Evolutionary conservation across 2,888 invertebrate species (phyloP).

Genomic region (Lucinisca nassula): DNA sequence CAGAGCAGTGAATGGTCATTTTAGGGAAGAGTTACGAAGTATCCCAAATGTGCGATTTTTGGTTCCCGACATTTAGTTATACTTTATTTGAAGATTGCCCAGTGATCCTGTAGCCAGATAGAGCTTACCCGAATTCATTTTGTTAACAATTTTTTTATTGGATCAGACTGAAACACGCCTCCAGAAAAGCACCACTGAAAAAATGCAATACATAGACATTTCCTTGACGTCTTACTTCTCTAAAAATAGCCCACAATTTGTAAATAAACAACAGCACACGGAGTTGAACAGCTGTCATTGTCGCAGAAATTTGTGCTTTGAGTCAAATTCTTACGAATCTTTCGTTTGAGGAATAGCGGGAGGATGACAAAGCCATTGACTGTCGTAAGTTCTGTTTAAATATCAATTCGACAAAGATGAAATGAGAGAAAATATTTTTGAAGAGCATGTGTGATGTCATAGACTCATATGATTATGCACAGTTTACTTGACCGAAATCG

Average conservation of each 20-base stretch:
- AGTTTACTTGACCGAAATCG: not conserved
- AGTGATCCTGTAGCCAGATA: not conserved
- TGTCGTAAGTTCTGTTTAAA: constrained; percentile 76
- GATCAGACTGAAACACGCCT: constrained; percentile 39
- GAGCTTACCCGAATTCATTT: not conserved
- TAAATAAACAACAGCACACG: constrained; percentile 76
- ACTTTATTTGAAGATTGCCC: no score
- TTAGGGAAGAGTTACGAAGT: not conserved
- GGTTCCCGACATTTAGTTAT: not conserved
- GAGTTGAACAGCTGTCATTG: constrained; percentile 24
- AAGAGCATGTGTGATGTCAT: not conserved
- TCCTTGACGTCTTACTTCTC: constrained; percentile 51
- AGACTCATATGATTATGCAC: not conserved
- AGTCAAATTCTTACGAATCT: not conserved
- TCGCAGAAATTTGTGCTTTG: not conserved
- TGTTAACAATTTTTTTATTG: constrained; percentile 27
- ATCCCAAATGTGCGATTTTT: constrained; percentile 5
- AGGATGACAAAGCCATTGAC: constrained; percentile 80
- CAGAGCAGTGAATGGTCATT: not conserved
- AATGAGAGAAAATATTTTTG: not conserved
- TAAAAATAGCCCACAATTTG: constrained; percentile 75
- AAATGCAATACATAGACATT: not conserved
- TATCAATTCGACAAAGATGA: not conserved
- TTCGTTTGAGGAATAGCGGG: not conserved
- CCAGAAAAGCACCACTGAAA: constrained; percentile 54